A percentile compares a stretch with the other conserved stretches of the same genome.
Conservation (phyloP, 2,888 invertebrate genomes). For the Coelinius sp. region DNA sequence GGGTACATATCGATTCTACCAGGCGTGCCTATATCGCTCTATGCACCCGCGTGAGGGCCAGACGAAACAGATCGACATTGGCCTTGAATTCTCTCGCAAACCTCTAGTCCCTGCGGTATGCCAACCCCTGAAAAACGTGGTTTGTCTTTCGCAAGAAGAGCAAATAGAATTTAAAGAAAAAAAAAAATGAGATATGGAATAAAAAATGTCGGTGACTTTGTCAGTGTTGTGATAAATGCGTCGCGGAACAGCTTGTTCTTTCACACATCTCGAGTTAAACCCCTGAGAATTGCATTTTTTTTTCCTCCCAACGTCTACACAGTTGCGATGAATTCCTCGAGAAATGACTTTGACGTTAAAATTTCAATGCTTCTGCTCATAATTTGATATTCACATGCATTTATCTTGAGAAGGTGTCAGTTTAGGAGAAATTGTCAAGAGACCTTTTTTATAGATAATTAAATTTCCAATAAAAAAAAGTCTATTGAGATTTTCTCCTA, state of each 20-base stretch:
- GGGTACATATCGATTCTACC: constrained; percentile 7
- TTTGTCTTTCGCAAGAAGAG: not conserved
- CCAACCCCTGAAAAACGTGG: not conserved
- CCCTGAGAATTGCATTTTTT: not conserved
- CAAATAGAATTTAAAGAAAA: constrained; percentile 2
- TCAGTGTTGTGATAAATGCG: not conserved
- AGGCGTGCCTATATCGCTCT: constrained; percentile 8
- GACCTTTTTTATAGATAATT: no score
- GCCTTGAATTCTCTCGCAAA: constrained; percentile 47
- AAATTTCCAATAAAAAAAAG: no score
- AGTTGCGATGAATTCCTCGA: no score
- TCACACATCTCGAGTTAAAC: constrained; percentile 11
- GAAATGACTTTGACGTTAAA: no score
- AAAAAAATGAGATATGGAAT: not conserved
- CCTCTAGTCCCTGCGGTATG: not conserved
- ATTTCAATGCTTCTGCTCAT: no score
- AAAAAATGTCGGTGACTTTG: not conserved
- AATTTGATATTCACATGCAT: no score
- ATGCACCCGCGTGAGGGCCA: constrained; percentile 3
- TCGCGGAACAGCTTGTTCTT: not conserved
- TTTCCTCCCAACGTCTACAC: not conserved
- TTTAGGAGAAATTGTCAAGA: no score
- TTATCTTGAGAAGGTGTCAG: no score
- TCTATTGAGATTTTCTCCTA: no score
- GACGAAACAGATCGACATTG: constrained; percentile 38